Conservation (phyloP, 2,797 vertebrate species). For the Anguilla obscura region DNA sequence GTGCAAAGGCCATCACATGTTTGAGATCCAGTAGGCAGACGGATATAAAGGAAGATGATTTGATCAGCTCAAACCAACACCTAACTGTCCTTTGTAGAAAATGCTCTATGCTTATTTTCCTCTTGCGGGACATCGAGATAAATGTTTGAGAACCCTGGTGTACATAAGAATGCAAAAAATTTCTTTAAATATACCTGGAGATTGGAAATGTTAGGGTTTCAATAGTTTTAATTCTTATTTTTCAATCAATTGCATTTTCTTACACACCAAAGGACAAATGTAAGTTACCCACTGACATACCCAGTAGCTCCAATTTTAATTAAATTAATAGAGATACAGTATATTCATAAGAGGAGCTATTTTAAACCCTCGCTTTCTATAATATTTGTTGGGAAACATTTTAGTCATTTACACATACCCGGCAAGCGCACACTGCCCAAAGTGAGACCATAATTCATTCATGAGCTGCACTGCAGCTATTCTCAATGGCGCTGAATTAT, state of each 20-base stretch:
- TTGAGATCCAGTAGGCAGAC: constrained; percentile 3
- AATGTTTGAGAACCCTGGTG: neutral
- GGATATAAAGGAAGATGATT: neutral
- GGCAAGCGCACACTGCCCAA: constrained; percentile 48
- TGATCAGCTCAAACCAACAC: neutral
- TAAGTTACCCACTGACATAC: constrained; percentile 45
- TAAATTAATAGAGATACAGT: constrained; percentile 59
- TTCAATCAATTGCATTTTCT: neutral
- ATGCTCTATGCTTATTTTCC: neutral
- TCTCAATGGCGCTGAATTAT: constrained; percentile 39
- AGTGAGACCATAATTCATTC: constrained; percentile 50
- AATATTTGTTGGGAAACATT: constrained; percentile 51
- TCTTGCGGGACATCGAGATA: neutral
- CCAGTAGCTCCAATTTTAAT: constrained; percentile 43
- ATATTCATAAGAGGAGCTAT: constrained; percentile 43
- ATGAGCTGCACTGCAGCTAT: constrained; percentile 38
- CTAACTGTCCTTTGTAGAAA: neutral
- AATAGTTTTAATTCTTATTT: neutral
- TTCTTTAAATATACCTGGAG: neutral
- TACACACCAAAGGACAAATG: neutral
- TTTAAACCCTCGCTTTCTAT: constrained; percentile 50
- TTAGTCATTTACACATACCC: constrained; percentile 58
- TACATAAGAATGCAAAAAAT: neutral
- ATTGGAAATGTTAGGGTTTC: neutral
- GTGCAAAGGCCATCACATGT: constrained; percentile 19